Percentiles rank a stretch among this genome's conserved stretches.
phyloP scores from a whole-genome alignment of 2,797 vertebrate species.

The Schizopygopsis malacanthus region DNA sequence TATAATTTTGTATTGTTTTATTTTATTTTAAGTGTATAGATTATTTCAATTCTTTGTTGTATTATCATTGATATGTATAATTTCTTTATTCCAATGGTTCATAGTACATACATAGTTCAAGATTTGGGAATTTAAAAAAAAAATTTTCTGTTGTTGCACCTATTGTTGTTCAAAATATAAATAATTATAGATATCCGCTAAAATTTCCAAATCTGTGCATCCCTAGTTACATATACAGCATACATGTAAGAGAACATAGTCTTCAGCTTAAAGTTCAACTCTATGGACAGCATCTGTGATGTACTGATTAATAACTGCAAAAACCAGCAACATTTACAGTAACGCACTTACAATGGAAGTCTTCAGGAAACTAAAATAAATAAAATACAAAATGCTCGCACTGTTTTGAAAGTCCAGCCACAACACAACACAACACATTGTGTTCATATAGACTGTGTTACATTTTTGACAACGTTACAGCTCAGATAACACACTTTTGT shows the following conservation, averaged over 20 bases:
- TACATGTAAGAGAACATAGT: neutral
- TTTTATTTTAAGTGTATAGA: neutral
- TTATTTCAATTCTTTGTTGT: neutral
- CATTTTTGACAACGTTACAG: neutral
- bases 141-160: neutral
- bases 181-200: neutral
- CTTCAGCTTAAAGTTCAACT: slow-evolving; percentile 11
- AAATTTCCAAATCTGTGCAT: neutral
- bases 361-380: neutral
- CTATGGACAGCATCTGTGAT: neutral
- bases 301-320: neutral
- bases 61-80: neutral
- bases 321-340: neutral
- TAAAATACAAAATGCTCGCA: neutral
- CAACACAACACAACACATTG: neutral
- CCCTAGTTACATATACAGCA: neutral
- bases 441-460: neutral
- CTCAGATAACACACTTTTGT: neutral
- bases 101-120: neutral
- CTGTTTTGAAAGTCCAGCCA: neutral
- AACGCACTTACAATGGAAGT: neutral
- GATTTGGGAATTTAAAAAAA: neutral
- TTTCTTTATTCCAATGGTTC: neutral
- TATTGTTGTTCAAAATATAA: neutral
- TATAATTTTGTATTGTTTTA: neutral